Evolutionary conservation across 30 jellyfish, hydroid and myxozoan genomes (phyloP), one percentile per base, ranked within the genome.

Genomic region (Aurelia aurita complex sp. Pacific): DNA sequence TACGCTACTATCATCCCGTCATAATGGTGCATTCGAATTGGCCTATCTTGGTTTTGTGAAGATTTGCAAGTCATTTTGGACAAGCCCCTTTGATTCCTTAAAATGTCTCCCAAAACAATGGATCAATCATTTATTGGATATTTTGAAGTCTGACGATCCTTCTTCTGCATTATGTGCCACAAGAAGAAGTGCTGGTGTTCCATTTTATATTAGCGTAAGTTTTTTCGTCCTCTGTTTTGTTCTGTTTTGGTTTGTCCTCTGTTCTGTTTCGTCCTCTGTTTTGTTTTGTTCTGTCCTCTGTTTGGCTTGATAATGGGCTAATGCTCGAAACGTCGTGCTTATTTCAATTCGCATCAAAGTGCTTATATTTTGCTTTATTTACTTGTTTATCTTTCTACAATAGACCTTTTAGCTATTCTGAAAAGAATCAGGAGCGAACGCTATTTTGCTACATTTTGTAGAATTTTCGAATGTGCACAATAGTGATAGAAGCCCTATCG

Each of bases 181-280:
- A 14, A 80, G 98, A 66, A 73, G 98, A 69, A 87, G 98, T 72
- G 98, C 98, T 10, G 98, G 98, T 34, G 73, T 92, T 23, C 98
- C 98, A 38, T 92, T 85, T 63, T 92, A 73, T 78, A 87, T 87
- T n/a, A 79, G 89, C 67, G 96, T 87, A 62, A 77, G 90, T 76
- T 19, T 43, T 76, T 19, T 43, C 74, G 10, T 34, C 40, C 35
- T 8, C 5, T 29, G 3, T 11, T 14, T 74, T 23, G 36, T 36
- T 23, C 29, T 23, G 29, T 23, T 23, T 23, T 34, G 62, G 0
- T 13, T 8, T 52, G 50, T 36, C 12, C 50, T 40, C 9, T 32
- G 59, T 40, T 34, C 0, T 55, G 19, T 12, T 14, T 50, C 0
- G 54, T 12, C 64, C 66, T 17, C 9, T 32, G 59, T 40, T 34